phyloP scores from a whole-genome alignment of 1,140 invertebrate species.

The Brevipalpus yothersi region DNA sequence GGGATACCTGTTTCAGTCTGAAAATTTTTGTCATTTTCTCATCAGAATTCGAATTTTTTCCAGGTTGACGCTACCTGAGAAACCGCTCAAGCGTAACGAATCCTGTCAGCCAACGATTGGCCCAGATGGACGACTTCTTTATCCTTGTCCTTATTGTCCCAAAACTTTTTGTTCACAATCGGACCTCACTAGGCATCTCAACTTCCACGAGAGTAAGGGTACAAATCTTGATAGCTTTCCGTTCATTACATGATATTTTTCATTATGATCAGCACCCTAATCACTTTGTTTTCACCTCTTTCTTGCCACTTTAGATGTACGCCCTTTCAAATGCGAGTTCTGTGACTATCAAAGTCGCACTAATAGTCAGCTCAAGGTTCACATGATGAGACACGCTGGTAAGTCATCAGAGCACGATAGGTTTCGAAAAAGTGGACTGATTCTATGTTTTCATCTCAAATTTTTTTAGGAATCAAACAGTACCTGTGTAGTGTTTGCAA shows the following conservation, averaged over 20 bases:
- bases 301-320: conserved; percentile 19
- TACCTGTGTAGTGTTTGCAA: conserved; percentile 26
- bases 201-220: conserved; percentile 24
- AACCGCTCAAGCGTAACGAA: conserved; percentile 19
- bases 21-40: too few species aligned
- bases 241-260: not conserved
- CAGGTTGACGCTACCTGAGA: conserved; percentile 20
- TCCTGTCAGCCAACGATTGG: conserved; percentile 19
- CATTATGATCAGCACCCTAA: not conserved
- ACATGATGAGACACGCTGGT: conserved; percentile 28
- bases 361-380: conserved; percentile 26
- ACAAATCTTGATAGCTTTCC: not conserved
- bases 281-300: not conserved
- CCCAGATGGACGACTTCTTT: conserved; percentile 21
- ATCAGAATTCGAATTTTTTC: not conserved
- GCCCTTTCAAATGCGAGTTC: conserved; percentile 25
- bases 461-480: conserved; percentile 22
- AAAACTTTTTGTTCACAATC: conserved; percentile 24
- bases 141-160: conserved; percentile 22
- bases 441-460: not conserved
- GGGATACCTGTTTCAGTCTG: too few species aligned
- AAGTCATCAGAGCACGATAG: conserved; percentile 2
- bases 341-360: conserved; percentile 26
- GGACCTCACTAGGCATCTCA: conserved; percentile 25
- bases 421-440: not conserved